Percentiles rank a stretch among this genome's conserved stretches.
Evolutionary conservation across 2,888 invertebrate genomes (phyloP).

Genomic region (Limenitis camilla): DNA sequence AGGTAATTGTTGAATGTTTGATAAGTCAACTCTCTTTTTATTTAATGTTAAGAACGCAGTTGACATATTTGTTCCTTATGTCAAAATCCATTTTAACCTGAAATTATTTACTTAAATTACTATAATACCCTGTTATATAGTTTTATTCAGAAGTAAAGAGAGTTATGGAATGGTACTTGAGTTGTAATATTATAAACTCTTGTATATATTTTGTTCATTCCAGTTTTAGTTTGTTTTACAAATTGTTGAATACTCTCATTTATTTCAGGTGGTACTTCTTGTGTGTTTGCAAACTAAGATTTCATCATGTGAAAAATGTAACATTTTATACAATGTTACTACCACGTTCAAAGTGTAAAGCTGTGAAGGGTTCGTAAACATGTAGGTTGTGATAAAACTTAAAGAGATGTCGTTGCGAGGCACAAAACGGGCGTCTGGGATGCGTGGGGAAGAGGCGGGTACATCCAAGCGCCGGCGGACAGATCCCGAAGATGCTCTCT

Average conservation of each 20-base stretch:
- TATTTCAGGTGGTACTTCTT: slow-evolving; percentile 50
- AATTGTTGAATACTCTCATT: slow-evolving; percentile 7
- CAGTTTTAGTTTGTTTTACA: neutral
- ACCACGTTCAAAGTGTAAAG: slow-evolving; percentile 69
- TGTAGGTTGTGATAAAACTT: slow-evolving; percentile 61
- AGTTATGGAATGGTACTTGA: too few relatives aligned
- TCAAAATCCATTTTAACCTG: slow-evolving; percentile 36
- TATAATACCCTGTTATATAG: too few relatives aligned
- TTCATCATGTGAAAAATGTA: slow-evolving; percentile 64
- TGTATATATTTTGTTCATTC: too few relatives aligned
- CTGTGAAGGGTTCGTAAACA: slow-evolving; percentile 60
- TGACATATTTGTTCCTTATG: slow-evolving; percentile 44
- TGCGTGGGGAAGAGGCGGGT: slow-evolving; percentile 61
- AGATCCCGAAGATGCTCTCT: slow-evolving; percentile 70
- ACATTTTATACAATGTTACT: slow-evolving; percentile 69
- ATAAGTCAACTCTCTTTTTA: slow-evolving; percentile 15
- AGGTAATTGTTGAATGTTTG: slow-evolving; percentile 24
- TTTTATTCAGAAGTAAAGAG: too few relatives aligned
- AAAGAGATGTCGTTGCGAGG: slow-evolving; percentile 67
- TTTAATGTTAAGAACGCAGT: slow-evolving; percentile 31
- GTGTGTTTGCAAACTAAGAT: slow-evolving; percentile 49
- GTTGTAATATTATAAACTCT: too few relatives aligned
- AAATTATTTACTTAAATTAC: slow-evolving; percentile 24
- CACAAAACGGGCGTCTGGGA: slow-evolving; percentile 62
- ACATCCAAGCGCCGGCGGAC: slow-evolving; percentile 63